Evolutionary conservation across 2,113 vertebrate genomes (phyloP), one percentile per base, ranked within the genome.

Genomic region (Zapornia atra): DNA sequence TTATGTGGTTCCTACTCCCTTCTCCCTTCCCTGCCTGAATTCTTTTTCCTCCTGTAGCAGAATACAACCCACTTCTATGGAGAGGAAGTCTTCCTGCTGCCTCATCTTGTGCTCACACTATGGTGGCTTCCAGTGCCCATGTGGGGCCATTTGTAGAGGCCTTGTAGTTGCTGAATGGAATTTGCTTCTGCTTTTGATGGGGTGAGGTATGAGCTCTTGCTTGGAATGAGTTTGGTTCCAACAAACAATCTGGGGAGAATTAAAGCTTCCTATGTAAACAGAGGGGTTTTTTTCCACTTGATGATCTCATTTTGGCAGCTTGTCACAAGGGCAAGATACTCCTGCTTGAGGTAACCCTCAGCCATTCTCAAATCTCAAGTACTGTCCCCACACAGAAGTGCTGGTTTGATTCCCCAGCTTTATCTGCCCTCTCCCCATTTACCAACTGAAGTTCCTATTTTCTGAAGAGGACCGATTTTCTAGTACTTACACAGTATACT

Each of bases 391-490:
- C 10, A 34, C 0, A 38, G 33, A 90, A 82, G 25, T 18, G 17
- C 18, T 71, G 28, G 6, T 63, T 86, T 83, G 70, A 79, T 34
- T 69, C 19, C 9, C 22, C 21, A 82, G 22, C 22, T 79, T 94
- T 73, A 26, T 66, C 36, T 88, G 10, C 10, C 5, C 2, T 1
- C 9, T 82, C 29, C 26, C 17, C 29, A 71, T 80, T 88, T 70
- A 76, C 60, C 54, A 57, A 33, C 46, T 77, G 50, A 73, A 86
- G 65, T 78, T 94, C 15, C 38, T 80, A 22, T 79, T 78, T 94
- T 81, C 65, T 84, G 72, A 83, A 51, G 50, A 80, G 51, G 61
- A 18, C 61, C 70, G 26, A 75, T 83, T 91, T 73, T 93, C 48
- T 80, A 34, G 48, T 57, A 85, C n/a, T 64, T 84, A n/a, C 11